phyloP scores from a whole-genome alignment of 2,113 vertebrate genomes.

The Hippocampus abdominalis region DNA sequence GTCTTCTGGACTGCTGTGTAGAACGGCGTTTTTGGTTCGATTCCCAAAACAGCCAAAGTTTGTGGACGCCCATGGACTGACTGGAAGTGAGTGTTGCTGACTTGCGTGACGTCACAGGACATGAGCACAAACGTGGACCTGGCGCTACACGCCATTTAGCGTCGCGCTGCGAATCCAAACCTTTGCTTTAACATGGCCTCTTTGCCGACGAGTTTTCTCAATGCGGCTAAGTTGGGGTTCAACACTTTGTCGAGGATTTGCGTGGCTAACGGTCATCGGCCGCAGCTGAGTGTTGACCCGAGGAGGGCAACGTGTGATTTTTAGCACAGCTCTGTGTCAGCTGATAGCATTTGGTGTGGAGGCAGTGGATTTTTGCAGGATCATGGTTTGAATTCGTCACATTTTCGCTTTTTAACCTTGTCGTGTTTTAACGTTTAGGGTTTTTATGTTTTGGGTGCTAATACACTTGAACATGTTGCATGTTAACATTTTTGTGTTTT shows the following conservation, averaged over 20 bases:
- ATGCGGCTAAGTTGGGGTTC: not conserved
- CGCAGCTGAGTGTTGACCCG: not conserved
- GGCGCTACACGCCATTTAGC: not conserved
- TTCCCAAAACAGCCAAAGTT: not conserved
- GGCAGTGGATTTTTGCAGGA: too few species aligned
- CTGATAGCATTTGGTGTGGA: not conserved
- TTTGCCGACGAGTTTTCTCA: not conserved
- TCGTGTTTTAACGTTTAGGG: not conserved
- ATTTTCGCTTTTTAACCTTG: not conserved
- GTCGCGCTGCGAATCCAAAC: not conserved
- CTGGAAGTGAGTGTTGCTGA: slow-evolving; percentile 1
- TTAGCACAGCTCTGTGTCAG: not conserved
- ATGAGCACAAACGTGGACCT: slow-evolving; percentile 14
- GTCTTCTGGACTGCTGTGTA: too few species aligned
- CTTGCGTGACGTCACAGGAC: slow-evolving; percentile 38
- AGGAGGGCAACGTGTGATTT: not conserved
- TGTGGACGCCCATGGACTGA: not conserved
- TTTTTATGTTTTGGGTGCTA: too few species aligned
- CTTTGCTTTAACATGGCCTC: not conserved
- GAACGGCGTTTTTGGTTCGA: too few species aligned
- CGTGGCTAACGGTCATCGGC: not conserved
- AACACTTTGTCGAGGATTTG: not conserved
- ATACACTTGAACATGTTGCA: too few species aligned
- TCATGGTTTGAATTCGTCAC: not conserved
- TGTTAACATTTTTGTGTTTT: not conserved